Percentiles rank a stretch among this genome's conserved stretches.
phyloP scores from a whole-genome alignment of 1,140 invertebrate genomes.

The Pseudomyrmex dendroicus region DNA sequence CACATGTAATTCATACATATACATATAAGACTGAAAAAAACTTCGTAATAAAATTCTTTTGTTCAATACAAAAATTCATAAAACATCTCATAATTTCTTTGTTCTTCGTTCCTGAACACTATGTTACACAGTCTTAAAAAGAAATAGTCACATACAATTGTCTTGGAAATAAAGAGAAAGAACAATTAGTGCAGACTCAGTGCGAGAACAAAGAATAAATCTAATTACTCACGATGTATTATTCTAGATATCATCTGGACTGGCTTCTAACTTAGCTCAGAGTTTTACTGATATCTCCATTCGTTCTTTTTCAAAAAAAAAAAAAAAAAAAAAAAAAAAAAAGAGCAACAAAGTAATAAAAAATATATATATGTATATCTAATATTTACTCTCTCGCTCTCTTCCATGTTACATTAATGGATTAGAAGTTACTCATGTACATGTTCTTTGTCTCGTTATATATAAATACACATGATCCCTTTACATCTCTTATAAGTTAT shows the following conservation, averaged over 20 bases:
- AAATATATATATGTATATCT: slow-evolving; percentile 8
- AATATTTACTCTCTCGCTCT: background rate
- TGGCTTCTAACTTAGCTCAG: background rate
- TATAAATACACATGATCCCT: slow-evolving; percentile 39
- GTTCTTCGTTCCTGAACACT: background rate
- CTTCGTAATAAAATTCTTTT: background rate
- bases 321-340: background rate
- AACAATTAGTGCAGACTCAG: no score
- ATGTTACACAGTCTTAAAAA: no score
- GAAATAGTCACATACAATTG: no score
- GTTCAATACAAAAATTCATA: background rate
- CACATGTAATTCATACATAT: no score
- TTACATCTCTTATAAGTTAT: slow-evolving; percentile 23
- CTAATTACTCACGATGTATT: no score
- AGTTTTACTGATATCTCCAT: background rate
- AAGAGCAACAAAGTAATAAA: slow-evolving; percentile 16
- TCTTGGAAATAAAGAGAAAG: no score
- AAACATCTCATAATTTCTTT: background rate
- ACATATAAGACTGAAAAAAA: background rate
- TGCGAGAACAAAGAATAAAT: no score
- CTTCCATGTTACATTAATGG: background rate
- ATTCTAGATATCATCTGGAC: no score
- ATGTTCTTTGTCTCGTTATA: slow-evolving; percentile 14
- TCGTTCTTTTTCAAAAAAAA: background rate
- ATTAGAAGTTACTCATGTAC: background rate